These are phyloP conservation scores for Verasper variegatus DNA, from an alignment of 2,113 vertebrate species.

Conservation along the genomic window DNA sequence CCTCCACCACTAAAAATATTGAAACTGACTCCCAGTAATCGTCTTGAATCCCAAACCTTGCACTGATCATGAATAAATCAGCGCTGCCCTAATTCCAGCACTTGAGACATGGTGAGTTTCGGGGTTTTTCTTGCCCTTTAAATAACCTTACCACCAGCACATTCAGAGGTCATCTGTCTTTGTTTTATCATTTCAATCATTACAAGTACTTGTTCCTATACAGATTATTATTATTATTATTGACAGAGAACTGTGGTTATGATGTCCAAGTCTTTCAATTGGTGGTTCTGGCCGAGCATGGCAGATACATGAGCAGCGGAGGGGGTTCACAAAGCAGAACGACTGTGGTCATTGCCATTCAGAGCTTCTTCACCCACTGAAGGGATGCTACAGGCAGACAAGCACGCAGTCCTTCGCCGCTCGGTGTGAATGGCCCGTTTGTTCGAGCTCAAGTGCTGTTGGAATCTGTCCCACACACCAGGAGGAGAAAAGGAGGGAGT, in stretches of 20 bases:
- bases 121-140: constrained; percentile 29
- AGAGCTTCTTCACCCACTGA: constrained; percentile 60
- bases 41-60: constrained; percentile 45
- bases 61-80: constrained; percentile 64
- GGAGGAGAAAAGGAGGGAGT: constrained; percentile 69
- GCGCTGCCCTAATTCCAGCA: constrained; percentile 52
- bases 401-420: constrained; percentile 59
- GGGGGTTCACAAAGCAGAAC: constrained; percentile 44
- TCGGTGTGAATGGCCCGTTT: constrained; percentile 75
- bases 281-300: constrained; percentile 33
- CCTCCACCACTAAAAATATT: constrained; percentile 55
- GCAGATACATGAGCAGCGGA: constrained; percentile 47
- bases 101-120: constrained; percentile 43
- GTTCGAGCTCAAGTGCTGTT: constrained; percentile 77
- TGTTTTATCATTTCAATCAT: constrained; percentile 10
- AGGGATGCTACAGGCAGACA: constrained; percentile 66
- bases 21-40: constrained; percentile 44
- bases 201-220: constrained; percentile 48
- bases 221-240: constrained; percentile 29
- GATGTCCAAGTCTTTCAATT: constrained; percentile 32
- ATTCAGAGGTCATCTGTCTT: constrained; percentile 19
- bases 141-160: constrained; percentile 25
- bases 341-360: constrained; percentile 50
- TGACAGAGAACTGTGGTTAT: constrained; percentile 38
- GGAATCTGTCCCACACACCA: constrained; percentile 69